Base-by-base conservation (phyloP, 37 sponge, comb jelly and placozoan species). In the Petrosia ficiformis region DNA sequence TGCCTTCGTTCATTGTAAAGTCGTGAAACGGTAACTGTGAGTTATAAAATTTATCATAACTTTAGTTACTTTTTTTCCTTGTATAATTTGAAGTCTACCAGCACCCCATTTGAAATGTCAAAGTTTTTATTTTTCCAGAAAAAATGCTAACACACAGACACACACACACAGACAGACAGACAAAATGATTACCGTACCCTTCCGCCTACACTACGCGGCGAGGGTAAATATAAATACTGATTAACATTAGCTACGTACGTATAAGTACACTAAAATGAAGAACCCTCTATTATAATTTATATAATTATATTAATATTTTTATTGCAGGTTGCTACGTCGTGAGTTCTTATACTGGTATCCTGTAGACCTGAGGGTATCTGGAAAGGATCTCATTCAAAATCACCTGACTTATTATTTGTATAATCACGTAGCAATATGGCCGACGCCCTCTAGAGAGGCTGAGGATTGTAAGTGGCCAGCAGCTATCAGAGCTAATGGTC, bases 311-410 rank as follows among this genome's bases (percentile, higher is more conserved):
- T 32, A 11, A 11, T 30, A 24, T 8, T 30, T 32, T 22, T 32
- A 64, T 64, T 42, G 21, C 48, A 85, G 86, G 24, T 10, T 48
- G 2, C 54, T 90, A 42, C 68, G 79, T 1, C 54, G 68, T 39
- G 93, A 93, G 66, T 93, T 93, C 61, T 67, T 70, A 59, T 93
- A 83, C 70, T 93, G 93, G 93, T 93, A 93, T 59, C 89, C 89
- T 16, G 70, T 93, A 70, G 86, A 88, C 57, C 37, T 93, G 52
- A 64, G 93, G 29, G 87, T 83, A 10, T 88, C 89, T 44, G 93
- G 93, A 19, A 93, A 88, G 48, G 93, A 93, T 63, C 85, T 93
- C 29, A 73, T 93, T 2, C 93, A 85, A 34, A 93, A 93, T 52
- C 93, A 93, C 67, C 73, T 93, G 42, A 93, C 93, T 21, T 88